Conservation (phyloP, 2,113 vertebrate species). For the Labrus mixtus region DNA sequence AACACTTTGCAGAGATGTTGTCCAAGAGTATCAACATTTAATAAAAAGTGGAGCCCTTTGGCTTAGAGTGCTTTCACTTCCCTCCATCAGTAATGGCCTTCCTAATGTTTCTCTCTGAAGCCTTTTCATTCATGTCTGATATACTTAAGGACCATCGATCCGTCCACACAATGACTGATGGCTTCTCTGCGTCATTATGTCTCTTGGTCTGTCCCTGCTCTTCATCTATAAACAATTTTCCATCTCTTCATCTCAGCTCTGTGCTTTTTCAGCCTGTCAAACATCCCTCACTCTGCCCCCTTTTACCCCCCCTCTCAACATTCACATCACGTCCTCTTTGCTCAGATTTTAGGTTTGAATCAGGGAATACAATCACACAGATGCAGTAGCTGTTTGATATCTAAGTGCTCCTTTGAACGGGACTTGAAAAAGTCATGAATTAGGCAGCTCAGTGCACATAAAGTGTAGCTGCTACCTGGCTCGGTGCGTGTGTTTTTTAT, state of each 20-base stretch:
- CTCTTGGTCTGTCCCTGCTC: conserved; percentile 12
- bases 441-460: conserved; percentile 11
- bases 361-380: conserved; percentile 7
- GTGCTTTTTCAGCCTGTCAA: conserved; percentile 37
- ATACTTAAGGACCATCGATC: conserved; percentile 36
- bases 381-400: conserved; percentile 33
- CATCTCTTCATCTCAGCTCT: conserved; percentile 31
- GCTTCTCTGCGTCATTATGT: conserved; percentile 27
- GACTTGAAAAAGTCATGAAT: neutral
- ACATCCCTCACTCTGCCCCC: conserved; percentile 10
- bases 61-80: conserved; percentile 40
- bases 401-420: neutral
- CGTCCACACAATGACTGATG: conserved; percentile 11
- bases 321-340: conserved; percentile 9
- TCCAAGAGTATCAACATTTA: conserved; percentile 15
- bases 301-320: neutral
- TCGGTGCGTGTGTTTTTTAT: neutral
- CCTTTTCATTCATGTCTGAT: conserved; percentile 55
- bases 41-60: conserved; percentile 42
- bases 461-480: conserved; percentile 5
- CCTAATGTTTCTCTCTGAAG: conserved; percentile 36
- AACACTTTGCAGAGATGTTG: conserved; percentile 9
- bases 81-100: conserved; percentile 32
- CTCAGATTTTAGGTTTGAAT: conserved; percentile 25
- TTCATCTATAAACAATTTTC: conserved; percentile 16